Evolutionary conservation across 1,140 invertebrate genomes (phyloP), one percentile per base, ranked within the genome.

Genomic region (Dendrolimus kikuchii): DNA sequence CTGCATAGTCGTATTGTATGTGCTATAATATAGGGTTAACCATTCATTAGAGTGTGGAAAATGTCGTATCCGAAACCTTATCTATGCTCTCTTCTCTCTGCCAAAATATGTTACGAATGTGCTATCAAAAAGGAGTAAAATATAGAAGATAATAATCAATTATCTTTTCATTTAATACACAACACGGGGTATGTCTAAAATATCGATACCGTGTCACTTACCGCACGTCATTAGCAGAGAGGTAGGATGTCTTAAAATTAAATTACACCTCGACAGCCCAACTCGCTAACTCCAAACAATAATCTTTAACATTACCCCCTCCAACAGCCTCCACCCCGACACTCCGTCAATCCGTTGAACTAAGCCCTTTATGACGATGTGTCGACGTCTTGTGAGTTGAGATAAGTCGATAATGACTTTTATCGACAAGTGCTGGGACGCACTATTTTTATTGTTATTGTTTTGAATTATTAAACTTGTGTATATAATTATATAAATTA

Each of bases 251-350:
- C 74, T 83, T 71, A 66, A 73, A 84, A 84, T 84, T 81, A 81
- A 84, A 84, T 81, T 81, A 81, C 75, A 76, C 77, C 75, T 79
- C 56, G 9, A 49, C 62, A 55, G 44, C 51, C 48, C 52, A 36
- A 41, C 52, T 41, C 74, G 75, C 73, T 81, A 75, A 81, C 74
- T 84, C 70, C 64, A 74, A 80, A 84, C 81, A 84, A 84, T 84
- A 84, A 84, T 84, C 81, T 82, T 79, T 74, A 77, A 71, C 77
- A 68, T 69, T 68, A 65, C 39, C 53, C 46, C 54, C 51, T 53
- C 40, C 9, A 7, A 9, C 47, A 9, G 58, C 42, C 59, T 52
- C 51, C 61, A 41, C 59, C 59, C 57, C 62, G 59, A 49, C 52
- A 38, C 57, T 49, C 55, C 59, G 51, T 58, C 59, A 50, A 46